phyloP scores from a whole-genome alignment of 1,140 invertebrate species.

The Pollicipes pollicipes region DNA sequence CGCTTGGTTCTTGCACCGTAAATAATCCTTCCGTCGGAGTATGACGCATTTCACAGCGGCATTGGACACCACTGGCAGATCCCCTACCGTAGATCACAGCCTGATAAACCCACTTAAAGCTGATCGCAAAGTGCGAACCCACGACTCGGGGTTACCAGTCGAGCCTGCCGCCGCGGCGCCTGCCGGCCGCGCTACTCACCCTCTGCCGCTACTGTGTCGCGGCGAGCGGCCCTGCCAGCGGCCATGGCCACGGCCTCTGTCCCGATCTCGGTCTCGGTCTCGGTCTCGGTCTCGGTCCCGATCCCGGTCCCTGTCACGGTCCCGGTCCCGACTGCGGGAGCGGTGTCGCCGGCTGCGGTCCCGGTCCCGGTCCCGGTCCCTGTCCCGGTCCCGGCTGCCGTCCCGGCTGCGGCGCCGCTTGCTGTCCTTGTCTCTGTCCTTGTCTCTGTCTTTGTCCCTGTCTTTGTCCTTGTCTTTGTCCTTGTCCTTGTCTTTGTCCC shows the following conservation, averaged over 20 bases:
- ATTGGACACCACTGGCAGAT: no score
- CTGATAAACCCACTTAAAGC: no score
- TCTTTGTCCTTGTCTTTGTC: not conserved
- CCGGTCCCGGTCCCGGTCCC: not conserved
- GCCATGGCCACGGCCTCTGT: not conserved
- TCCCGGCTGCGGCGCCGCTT: not conserved
- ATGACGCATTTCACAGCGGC: no score
- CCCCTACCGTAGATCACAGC: no score
- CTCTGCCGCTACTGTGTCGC: conserved; percentile 10
- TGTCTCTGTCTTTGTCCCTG: not conserved
- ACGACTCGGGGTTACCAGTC: no score
- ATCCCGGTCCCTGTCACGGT: conserved; percentile 10
- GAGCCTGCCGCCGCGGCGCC: conserved; percentile 2
- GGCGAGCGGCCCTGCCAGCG: conserved; percentile 4
- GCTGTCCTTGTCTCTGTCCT: not conserved
- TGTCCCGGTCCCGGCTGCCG: not conserved
- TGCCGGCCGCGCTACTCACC: not conserved
- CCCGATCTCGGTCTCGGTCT: conserved; percentile 19
- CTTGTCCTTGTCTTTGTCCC: not conserved
- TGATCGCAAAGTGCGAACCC: no score
- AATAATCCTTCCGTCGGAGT: no score
- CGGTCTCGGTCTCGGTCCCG: conserved; percentile 19
- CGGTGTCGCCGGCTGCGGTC: not conserved
- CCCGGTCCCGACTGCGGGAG: conserved; percentile 7
- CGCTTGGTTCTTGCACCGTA: no score